These are phyloP conservation scores for Parnassius glacialis DNA, from an alignment of 2,888 invertebrate genomes.

Conservation along the genomic window DNA sequence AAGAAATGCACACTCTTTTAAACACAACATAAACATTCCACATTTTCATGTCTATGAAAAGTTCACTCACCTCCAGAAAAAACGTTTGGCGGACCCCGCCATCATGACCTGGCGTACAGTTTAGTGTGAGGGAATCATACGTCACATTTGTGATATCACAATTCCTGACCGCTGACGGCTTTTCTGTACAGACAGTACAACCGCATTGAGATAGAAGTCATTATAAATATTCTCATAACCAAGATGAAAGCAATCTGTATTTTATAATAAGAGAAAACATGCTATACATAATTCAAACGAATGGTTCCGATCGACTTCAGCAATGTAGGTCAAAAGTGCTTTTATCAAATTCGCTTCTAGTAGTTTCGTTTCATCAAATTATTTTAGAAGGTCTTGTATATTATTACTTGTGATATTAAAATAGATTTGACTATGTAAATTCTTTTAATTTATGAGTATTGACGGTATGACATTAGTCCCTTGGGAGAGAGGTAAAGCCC, in stretches of 20 bases:
- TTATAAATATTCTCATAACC: background rate
- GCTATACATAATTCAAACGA: constrained; percentile 1
- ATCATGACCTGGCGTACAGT: constrained; percentile 85
- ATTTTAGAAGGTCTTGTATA: too few species aligned
- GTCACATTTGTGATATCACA: constrained; percentile 86
- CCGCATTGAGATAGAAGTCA: constrained; percentile 5
- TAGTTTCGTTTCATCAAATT: constrained; percentile 24
- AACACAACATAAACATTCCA: too few species aligned
- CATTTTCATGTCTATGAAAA: too few species aligned
- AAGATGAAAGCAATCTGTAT: constrained; percentile 3
- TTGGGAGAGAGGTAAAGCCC: too few species aligned
- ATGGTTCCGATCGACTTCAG: background rate
- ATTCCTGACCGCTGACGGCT: constrained; percentile 84
- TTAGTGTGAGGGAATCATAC: constrained; percentile 83
- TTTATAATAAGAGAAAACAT: background rate
- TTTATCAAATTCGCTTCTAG: background rate
- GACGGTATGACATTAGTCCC: too few species aligned
- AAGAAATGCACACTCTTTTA: too few species aligned
- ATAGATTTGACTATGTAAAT: too few species aligned
- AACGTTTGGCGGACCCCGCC: constrained; percentile 85
- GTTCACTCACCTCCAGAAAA: constrained; percentile 78
- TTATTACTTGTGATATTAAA: too few species aligned
- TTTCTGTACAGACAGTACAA: constrained; percentile 65
- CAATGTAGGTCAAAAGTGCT: background rate
- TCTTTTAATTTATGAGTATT: too few species aligned